Evolutionary conservation across 2,888 invertebrate genomes (phyloP).

Genomic region (Ypsolopha sequella): DNA sequence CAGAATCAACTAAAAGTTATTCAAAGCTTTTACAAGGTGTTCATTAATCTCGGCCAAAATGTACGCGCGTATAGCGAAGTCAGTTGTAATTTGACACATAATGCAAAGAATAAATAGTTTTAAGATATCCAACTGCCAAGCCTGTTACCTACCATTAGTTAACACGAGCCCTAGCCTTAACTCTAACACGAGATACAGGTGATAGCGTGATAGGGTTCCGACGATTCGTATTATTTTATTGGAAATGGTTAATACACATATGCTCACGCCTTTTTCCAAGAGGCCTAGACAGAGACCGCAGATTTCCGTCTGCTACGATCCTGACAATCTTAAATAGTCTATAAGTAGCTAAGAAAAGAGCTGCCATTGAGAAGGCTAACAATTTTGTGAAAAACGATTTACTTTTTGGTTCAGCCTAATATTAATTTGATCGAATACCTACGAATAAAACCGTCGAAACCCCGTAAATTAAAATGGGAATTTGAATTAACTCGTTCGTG

Average conservation of each 20-base stretch:
- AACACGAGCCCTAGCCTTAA: slow-evolving; percentile 62
- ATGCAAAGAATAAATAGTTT: not conserved
- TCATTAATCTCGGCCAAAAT: no score
- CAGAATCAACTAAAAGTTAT: not conserved
- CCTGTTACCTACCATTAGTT: slow-evolving; percentile 52
- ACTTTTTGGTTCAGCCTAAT: not conserved
- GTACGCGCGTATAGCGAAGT: no score
- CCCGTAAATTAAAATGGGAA: no score
- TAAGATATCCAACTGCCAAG: not conserved
- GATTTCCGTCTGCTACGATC: no score
- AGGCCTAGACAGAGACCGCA: no score
- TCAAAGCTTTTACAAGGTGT: no score
- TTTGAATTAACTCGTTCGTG: slow-evolving; percentile 5
- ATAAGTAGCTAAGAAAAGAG: not conserved
- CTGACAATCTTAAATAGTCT: not conserved
- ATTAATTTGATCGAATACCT: not conserved
- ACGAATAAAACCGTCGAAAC: not conserved
- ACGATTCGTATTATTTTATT: not conserved
- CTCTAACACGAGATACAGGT: slow-evolving; percentile 46
- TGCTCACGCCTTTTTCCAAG: no score
- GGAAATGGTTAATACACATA: no score
- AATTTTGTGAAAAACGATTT: not conserved
- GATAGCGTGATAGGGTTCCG: not conserved
- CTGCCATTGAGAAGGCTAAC: not conserved
- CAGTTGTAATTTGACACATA: no score